Evolutionary conservation across 2,113 vertebrate genomes (phyloP).

Genomic region (Megalops atlanticus): DNA sequence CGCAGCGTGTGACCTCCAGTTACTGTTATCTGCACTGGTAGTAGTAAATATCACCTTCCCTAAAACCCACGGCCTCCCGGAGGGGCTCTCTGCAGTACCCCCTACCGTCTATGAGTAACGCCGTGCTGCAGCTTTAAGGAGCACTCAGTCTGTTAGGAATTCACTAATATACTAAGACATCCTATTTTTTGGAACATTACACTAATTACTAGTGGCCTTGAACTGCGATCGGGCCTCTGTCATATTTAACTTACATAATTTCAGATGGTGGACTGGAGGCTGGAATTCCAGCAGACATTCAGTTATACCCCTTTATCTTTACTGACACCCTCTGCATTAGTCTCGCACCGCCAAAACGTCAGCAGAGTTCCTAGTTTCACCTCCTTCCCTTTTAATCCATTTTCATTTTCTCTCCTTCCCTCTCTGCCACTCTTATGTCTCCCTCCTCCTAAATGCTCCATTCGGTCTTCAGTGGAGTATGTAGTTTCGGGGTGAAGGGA

Average conservation of each 20-base stretch:
- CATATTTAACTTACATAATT: constrained; percentile 6
- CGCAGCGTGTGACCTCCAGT: not conserved
- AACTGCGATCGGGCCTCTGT: not conserved
- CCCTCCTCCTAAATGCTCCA: not conserved
- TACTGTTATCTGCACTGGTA: not conserved
- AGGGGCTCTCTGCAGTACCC: not conserved
- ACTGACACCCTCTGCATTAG: not conserved
- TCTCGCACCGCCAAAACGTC: not conserved
- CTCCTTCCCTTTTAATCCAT: no score
- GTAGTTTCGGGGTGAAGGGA: not conserved
- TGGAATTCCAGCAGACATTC: constrained; percentile 5
- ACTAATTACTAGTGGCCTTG: not conserved
- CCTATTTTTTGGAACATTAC: constrained; percentile 19
- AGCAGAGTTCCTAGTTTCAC: not conserved
- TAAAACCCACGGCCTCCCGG: not conserved
- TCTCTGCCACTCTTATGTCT: not conserved
- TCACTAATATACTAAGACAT: constrained; percentile 7
- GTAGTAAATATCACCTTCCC: not conserved
- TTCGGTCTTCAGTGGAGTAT: not conserved
- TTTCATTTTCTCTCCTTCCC: not conserved
- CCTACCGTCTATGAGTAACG: not conserved
- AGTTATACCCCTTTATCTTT: not conserved
- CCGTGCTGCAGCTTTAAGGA: not conserved
- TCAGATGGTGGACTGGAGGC: not conserved
- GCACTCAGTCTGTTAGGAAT: not conserved